A percentile compares a stretch with the other conserved stretches of the same genome.
These are phyloP conservation scores for Cyprinodon variegatus DNA, from an alignment of 2,113 vertebrate species.

Conservation along the genomic window DNA sequence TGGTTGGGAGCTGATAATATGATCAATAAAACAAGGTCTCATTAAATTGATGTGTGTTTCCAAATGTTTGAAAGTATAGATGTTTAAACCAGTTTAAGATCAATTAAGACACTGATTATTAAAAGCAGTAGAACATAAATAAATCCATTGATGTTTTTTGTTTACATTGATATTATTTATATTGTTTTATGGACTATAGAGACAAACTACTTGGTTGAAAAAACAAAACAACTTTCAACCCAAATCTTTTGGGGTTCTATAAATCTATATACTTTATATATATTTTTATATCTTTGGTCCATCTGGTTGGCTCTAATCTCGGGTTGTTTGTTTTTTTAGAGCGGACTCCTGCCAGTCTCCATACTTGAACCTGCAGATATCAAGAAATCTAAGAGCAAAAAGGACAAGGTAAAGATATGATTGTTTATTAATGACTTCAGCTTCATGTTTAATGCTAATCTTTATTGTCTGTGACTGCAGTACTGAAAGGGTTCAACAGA, in stretches of 20 bases:
- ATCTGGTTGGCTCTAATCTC: neutral
- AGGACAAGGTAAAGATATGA: slow-evolving; percentile 63
- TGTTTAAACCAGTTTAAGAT: no score
- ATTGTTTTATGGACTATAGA: neutral
- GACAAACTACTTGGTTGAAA: no score
- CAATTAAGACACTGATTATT: neutral
- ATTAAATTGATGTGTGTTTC: no score
- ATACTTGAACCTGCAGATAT: slow-evolving; percentile 78
- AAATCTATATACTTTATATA: neutral
- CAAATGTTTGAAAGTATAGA: no score
- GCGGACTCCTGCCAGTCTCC: slow-evolving; percentile 80
- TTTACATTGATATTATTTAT: neutral
- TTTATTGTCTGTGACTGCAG: neutral
- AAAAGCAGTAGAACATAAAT: neutral
- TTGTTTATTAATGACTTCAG: accelerated
- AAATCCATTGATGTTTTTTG: neutral
- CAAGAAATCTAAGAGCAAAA: slow-evolving; percentile 71
- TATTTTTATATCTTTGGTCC: neutral
- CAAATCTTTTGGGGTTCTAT: neutral
- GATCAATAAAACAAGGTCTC: no score
- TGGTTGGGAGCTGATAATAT: no score
- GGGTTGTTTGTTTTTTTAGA: slow-evolving; percentile 69
- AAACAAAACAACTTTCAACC: neutral
- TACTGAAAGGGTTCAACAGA: neutral
- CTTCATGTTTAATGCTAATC: neutral